Conservation (phyloP, 2,113 vertebrate species). For the Dendrocopos noguchii region DNA sequence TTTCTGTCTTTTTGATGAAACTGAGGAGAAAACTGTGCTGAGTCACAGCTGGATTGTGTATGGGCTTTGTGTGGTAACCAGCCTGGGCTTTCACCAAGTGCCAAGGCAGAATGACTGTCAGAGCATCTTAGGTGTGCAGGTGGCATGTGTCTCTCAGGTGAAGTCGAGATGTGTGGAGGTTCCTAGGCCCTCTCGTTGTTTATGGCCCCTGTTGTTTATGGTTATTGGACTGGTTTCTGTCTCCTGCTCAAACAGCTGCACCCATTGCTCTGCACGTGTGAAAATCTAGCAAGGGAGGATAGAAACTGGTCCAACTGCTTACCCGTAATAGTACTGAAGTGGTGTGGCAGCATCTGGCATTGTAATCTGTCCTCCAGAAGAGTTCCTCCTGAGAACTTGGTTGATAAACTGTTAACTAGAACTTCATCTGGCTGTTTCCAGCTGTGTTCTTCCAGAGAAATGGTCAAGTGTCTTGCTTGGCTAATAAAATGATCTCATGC, state of each 20-base stretch:
- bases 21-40: neutral
- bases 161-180: neutral
- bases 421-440: neutral
- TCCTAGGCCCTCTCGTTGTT: neutral
- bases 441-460: neutral
- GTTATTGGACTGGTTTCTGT: neutral
- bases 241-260: neutral
- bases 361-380: neutral
- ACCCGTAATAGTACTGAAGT: fast-evolving
- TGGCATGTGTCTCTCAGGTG: neutral
- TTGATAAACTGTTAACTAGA: neutral
- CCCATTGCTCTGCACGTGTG: neutral
- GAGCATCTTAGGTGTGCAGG: neutral
- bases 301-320: neutral
- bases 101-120: neutral
- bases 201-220: neutral
- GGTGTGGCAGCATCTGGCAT: neutral
- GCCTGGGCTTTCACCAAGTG: neutral
- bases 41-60: neutral
- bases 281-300: neutral
- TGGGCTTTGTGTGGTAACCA: neutral
- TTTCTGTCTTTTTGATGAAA: neutral
- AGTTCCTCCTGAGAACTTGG: neutral
- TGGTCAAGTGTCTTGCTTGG: neutral
- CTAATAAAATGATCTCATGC: neutral